A percentile compares a stretch with the other conserved stretches of the same genome.
These are phyloP conservation scores for Diachasma alloeum DNA, from an alignment of 1,140 invertebrate genomes.

Conservation along the genomic window DNA sequence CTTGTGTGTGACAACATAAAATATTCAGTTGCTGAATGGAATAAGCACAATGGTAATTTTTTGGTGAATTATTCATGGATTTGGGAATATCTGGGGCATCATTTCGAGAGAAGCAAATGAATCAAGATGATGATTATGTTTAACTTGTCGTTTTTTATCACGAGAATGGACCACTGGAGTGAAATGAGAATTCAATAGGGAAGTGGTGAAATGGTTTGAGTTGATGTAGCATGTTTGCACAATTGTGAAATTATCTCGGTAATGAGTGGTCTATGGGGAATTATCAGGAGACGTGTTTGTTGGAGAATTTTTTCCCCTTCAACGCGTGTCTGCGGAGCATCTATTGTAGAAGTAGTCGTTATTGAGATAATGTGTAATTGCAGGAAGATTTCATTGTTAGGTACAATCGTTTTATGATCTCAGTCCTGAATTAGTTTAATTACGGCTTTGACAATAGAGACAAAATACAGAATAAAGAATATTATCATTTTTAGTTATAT, in stretches of 20 bases:
- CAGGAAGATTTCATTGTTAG: no score
- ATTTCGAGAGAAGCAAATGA: neutral
- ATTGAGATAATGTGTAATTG: no score
- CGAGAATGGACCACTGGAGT: neutral
- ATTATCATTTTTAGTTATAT: no score
- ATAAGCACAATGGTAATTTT: neutral
- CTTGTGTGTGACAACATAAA: constrained; percentile 4
- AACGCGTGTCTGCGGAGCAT: no score
- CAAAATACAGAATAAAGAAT: no score
- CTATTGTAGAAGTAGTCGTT: no score
- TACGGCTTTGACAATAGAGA: no score
- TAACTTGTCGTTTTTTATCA: neutral
- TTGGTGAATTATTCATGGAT: neutral
- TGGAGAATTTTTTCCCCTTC: no score
- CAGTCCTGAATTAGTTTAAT: no score
- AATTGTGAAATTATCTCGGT: neutral
- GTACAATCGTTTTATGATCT: no score
- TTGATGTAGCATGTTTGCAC: neutral
- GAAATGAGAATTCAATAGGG: neutral
- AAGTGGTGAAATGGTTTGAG: neutral
- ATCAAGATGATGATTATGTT: neutral
- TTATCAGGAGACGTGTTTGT: neutral
- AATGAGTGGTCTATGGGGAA: neutral
- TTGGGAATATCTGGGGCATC: neutral
- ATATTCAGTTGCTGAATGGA: constrained; percentile 16